Evolutionary conservation across 2,888 invertebrate species (phyloP).

Genomic region (Agapetus fuscipes): DNA sequence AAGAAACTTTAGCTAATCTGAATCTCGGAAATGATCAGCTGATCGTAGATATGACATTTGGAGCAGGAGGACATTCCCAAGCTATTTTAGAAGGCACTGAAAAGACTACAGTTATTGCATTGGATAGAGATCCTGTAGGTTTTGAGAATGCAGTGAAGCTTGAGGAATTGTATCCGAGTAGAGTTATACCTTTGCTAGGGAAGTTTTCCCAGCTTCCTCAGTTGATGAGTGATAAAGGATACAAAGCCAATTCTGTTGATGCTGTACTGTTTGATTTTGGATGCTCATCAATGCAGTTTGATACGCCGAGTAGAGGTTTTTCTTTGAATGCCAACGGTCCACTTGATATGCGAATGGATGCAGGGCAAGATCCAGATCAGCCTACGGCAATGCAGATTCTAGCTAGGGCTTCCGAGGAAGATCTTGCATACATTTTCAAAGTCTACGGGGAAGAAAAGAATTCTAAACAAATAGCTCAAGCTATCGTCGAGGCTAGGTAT

Average conservation of each 20-base stretch:
- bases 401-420: conserved; percentile 65
- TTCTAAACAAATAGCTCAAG: conserved; percentile 77
- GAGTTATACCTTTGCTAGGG: conserved; percentile 73
- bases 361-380: conserved; percentile 53
- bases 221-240: conserved; percentile 48
- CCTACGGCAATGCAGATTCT: conserved; percentile 84
- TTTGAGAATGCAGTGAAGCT: conserved; percentile 57
- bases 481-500: conserved; percentile 74
- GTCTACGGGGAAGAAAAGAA: conserved; percentile 86
- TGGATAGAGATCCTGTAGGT: conserved; percentile 85
- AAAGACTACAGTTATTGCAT: conserved; percentile 59
- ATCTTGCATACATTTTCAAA: conserved; percentile 76
- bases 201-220: conserved; percentile 77
- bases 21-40: conserved; percentile 52
- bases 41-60: conserved; percentile 93
- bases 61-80: conserved; percentile 83
- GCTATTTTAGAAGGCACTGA: conserved; percentile 58
- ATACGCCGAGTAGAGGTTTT: conserved; percentile 74
- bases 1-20: conserved; percentile 60
- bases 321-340: conserved; percentile 76
- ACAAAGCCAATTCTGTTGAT: conserved; percentile 64
- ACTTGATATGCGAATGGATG: conserved; percentile 95
- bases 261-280: conserved; percentile 89
- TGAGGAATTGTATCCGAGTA: conserved; percentile 54
- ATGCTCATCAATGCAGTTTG: conserved; percentile 93